These are phyloP conservation scores for Naja naja DNA, from an alignment of 2,113 vertebrate genomes.

Conservation along the genomic window DNA sequence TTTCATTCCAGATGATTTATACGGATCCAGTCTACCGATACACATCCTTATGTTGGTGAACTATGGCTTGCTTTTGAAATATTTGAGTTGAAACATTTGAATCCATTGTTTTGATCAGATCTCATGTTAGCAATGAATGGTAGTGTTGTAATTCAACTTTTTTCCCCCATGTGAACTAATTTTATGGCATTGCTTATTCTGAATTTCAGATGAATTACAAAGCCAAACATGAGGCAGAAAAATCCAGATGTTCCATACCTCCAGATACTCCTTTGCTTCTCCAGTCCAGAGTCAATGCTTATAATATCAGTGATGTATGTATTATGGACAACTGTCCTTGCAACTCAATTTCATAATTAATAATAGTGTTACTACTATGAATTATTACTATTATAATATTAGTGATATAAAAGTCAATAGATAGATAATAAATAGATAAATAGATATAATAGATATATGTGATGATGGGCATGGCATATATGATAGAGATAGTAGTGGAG, in stretches of 20 bases:
- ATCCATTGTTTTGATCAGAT: not conserved
- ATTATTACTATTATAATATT: not conserved
- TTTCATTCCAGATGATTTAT: not conserved
- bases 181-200: conserved; percentile 18
- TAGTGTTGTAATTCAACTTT: not conserved
- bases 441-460: too few species aligned
- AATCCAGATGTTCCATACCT: conserved; percentile 79
- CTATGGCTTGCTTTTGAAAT: not conserved
- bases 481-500: too few species aligned
- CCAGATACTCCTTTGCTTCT: conserved; percentile 85
- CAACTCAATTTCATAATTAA: not conserved
- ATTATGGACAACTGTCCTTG: not conserved
- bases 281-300: conserved; percentile 88
- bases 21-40: not conserved
- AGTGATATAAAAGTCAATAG: not conserved
- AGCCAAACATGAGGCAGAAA: conserved; percentile 80
- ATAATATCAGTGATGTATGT: conserved; percentile 89
- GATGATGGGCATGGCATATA: too few species aligned
- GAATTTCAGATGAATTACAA: conserved; percentile 86
- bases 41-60: not conserved
- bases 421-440: not conserved
- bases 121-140: not conserved
- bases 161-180: not conserved
- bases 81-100: not conserved
- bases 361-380: not conserved